Evolutionary conservation across 2,888 invertebrate species (phyloP), one percentile per base, ranked within the genome.

Genomic region (Eurytoma adleriae): DNA sequence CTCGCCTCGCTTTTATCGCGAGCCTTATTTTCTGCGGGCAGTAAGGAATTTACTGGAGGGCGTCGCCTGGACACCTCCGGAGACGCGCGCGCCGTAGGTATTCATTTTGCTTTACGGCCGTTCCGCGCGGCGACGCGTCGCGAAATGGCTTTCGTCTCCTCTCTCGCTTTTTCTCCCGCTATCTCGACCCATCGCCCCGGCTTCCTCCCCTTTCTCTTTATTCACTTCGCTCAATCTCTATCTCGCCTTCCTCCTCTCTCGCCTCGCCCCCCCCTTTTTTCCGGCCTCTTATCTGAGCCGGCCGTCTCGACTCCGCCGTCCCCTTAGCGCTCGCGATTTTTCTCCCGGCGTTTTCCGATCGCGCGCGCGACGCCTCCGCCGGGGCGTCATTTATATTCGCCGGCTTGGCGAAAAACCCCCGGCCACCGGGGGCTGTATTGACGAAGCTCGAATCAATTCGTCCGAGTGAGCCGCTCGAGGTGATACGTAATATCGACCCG

Each of bases 41-140:
- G 67, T 80, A 82, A 82, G 80, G 78, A 77, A 74, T 82, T 78
- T 80, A 82, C 74, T 68, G 62, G 67, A 30, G 30, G 74, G 48
- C 62, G 72, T 57, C 68, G 61, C 20, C 48, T 18, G n/a, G 50
- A 20, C 50, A 18, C 57, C n/a, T 20, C 2, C 57, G 18, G 48
- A 20, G 16, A 3, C 18, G 16, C 66, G 18, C 50, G 20, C 48
- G 7, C 16, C 52, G 27, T 64, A 72, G 62, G 64, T 61, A 72
- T 77, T 61, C 67, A 56, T 71, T 76, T 75, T 67, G 57, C 68
- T 76, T 76, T 71, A 71, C 48, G 75, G 68, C 75, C 50, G 57
- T 68, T 64, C 64, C 74, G 64, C 74, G 64, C 30, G 30, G 78
- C 27, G 69, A 69, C 70, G 78, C 69, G 69, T 74, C 66, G 64